Base-by-base conservation (phyloP, 2,888 invertebrate species). In the Eudemis profundana region DNA sequence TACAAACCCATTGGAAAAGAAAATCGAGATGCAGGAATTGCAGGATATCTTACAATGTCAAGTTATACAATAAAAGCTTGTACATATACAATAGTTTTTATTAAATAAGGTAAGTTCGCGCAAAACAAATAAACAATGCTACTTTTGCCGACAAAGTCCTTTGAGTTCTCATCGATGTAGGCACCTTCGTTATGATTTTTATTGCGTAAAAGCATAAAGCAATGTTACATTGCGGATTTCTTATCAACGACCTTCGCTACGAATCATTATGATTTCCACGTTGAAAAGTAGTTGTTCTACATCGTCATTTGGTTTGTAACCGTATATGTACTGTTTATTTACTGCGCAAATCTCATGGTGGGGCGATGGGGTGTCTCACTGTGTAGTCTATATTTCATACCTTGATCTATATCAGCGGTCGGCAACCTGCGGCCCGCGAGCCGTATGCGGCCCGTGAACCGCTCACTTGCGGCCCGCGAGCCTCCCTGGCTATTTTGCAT, bases 201-300 rank as follows among this genome's bases (percentile, higher is more conserved):
- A 80, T 81, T 76, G 78, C 77, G 72, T 75, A 70, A 76, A 73
- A 72, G 73, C 69, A 77, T 74, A 77, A 80, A 75, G 77, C 78
- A 84, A 79, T 81, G 81, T 83, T 82, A 84, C 81, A 82, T 82
- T 84, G 81, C 81, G 78, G 83, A 84, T 86, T 89, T 85, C 89
- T 91, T 91, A 91, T 91, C 91, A 85, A 75, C 81, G 86, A 87
- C 90, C 90, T 91, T 91, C 90, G 82, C 79, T 78, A 69, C 69
- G 69, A 71, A 71, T 70, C 70, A 69, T 77, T 81, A 82, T 80
- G 70, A 69, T 70, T 70, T 70, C 67, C 68, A 68, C 69, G 68
- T 73, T 74, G 72, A 69, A 61, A 70, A 72, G 69, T 69, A 70
- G 62, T 29, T 44, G 59, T 60, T 29, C 17, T 59, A 46, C 40